phyloP scores from a whole-genome alignment of 2,888 invertebrate species.

The Agapostemon virescens region DNA sequence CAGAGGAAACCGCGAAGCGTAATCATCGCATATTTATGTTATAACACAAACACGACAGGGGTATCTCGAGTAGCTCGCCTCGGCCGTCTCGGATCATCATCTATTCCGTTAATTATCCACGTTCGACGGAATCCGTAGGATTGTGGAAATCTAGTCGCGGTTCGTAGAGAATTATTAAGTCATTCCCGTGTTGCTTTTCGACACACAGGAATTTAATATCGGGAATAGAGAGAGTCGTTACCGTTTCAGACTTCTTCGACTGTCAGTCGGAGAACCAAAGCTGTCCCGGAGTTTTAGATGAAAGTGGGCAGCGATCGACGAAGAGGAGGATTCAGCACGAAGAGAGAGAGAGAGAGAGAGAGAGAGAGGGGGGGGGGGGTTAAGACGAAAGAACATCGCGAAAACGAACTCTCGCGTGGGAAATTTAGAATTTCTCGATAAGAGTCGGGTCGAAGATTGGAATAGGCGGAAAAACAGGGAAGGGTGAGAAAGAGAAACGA shows the following conservation, averaged over 20 bases:
- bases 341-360: background rate
- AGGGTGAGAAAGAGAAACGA: background rate
- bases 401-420: conserved; percentile 40
- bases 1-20: background rate
- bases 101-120: conserved; percentile 24
- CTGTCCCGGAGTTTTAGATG: background rate
- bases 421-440: conserved; percentile 50
- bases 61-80: background rate
- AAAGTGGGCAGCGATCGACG: background rate
- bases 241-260: conserved; percentile 29
- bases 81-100: background rate
- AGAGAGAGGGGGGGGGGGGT: background rate
- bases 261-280: background rate
- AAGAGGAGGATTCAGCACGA: background rate
- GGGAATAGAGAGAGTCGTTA: conserved; percentile 16
- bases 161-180: conserved; percentile 5
- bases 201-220: conserved; percentile 55
- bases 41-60: background rate
- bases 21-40: background rate
- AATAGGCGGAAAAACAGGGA: background rate
- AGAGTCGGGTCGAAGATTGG: background rate
- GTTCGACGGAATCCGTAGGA: background rate
- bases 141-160: background rate
- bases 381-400: conserved; percentile 33
- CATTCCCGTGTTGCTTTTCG: conserved; percentile 16